phyloP scores from a whole-genome alignment of 64 coral and sea anemone species.

The Hydrozoanthus tunicans region DNA sequence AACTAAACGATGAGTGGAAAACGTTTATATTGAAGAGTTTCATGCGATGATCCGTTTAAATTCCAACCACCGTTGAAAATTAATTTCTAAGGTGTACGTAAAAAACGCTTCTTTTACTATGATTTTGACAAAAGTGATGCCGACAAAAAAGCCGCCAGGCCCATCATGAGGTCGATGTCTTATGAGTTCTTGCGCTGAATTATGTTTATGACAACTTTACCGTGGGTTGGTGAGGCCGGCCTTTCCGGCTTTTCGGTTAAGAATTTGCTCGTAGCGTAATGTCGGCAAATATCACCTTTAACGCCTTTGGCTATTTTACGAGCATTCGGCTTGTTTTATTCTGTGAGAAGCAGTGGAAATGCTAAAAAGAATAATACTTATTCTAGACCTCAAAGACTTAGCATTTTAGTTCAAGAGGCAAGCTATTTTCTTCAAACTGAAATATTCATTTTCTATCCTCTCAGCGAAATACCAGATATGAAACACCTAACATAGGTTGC shows the following conservation, averaged over 20 bases:
- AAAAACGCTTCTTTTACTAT: background rate
- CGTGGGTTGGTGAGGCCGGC: background rate
- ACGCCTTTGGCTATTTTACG: constrained; percentile 17
- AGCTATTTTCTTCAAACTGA: background rate
- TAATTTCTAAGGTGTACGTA: background rate
- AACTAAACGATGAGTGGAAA: background rate
- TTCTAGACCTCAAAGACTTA: background rate
- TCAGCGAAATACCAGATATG: background rate
- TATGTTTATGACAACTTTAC: constrained; percentile 14
- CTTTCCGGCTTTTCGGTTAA: constrained; percentile 25
- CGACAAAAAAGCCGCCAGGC: constrained; percentile 34
- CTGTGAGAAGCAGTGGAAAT: background rate
- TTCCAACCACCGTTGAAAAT: background rate
- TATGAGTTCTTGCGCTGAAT: background rate
- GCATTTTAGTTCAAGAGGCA: background rate
- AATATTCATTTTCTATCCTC: background rate
- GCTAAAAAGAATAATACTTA: background rate
- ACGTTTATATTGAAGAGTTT: background rate
- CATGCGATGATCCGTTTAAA: background rate
- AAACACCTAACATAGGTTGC: too few species aligned
- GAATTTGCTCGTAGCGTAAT: constrained; percentile 16
- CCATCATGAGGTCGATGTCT: background rate
- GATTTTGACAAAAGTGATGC: background rate
- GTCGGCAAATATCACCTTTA: background rate
- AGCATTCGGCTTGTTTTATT: background rate